Percentiles rank a stretch among this genome's conserved stretches.
Conservation (phyloP, 2,888 invertebrate genomes). For the Atrina japonica region DNA sequence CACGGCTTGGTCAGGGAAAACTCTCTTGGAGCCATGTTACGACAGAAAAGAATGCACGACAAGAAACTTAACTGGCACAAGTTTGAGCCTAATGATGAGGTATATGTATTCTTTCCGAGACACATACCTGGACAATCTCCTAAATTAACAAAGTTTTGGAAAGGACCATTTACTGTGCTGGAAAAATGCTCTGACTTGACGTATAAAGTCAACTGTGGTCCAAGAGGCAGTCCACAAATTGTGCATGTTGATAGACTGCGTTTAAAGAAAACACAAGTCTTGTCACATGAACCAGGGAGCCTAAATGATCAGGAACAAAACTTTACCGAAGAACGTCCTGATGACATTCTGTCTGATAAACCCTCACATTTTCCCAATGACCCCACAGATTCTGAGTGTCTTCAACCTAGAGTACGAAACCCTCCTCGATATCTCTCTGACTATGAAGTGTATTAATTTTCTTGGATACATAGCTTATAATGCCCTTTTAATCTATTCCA, state of each 20-base stretch:
- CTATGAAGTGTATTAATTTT: no score
- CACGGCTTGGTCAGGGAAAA: neutral
- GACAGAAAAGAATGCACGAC: neutral
- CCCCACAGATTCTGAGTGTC: no score
- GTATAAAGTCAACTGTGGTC: slow-evolving; percentile 12
- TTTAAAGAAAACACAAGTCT: neutral
- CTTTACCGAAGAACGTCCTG: no score
- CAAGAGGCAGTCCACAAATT: no score
- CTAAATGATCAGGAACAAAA: no score
- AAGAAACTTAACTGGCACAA: slow-evolving; percentile 5
- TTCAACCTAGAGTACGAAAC: no score
- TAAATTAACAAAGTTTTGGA: slow-evolving; percentile 15
- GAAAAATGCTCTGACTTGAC: slow-evolving; percentile 8
- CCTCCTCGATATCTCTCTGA: no score
- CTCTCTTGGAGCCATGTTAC: neutral
- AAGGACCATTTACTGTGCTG: neutral
- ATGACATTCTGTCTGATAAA: no score
- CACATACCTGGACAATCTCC: slow-evolving; percentile 11
- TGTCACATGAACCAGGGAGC: neutral
- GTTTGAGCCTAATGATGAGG: slow-evolving; percentile 10
- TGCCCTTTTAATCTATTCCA: no score
- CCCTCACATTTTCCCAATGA: no score
- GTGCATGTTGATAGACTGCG: slow-evolving; percentile 10
- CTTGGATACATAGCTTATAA: no score
- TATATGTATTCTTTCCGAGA: slow-evolving; percentile 12